These are phyloP conservation scores for Julus scandinavius DNA, from an alignment of 2,888 invertebrate species.

Conservation along the genomic window DNA sequence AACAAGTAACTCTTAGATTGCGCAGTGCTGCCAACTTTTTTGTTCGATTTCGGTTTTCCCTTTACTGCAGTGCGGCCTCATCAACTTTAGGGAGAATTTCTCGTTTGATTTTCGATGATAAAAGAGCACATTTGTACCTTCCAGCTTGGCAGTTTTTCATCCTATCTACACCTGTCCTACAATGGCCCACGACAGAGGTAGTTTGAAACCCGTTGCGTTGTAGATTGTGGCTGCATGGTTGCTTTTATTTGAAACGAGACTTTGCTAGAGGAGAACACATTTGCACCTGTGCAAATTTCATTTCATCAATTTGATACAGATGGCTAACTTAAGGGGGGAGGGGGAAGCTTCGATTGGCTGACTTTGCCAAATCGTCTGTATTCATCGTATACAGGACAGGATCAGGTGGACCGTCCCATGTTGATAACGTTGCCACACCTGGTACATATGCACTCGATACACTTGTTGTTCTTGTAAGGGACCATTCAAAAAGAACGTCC, in stretches of 20 bases:
- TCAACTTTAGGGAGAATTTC: too few relatives aligned
- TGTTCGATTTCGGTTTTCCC: too few relatives aligned
- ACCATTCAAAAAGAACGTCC: too few relatives aligned
- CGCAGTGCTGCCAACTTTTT: too few relatives aligned
- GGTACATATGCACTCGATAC: neutral
- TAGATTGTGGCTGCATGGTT: neutral
- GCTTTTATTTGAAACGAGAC: neutral
- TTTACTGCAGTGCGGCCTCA: too few relatives aligned
- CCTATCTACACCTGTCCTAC: neutral
- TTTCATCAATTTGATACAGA: neutral
- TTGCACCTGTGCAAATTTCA: constrained; percentile 6
- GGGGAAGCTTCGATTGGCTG: neutral
- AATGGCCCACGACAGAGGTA: neutral
- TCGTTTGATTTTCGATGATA: too few relatives aligned
- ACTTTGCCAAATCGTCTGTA: neutral
- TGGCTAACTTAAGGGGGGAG: neutral
- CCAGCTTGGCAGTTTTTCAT: neutral
- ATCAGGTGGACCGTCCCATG: constrained; percentile 4
- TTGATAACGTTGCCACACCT: neutral
- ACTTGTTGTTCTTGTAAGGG: neutral
- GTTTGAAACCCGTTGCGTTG: neutral
- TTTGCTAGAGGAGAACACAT: neutral
- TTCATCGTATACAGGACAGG: neutral
- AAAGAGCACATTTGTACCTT: neutral
- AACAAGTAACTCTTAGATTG: too few relatives aligned